These are phyloP conservation scores for Gastrophysa polygoni DNA, from an alignment of 2,888 invertebrate genomes.

Conservation along the genomic window DNA sequence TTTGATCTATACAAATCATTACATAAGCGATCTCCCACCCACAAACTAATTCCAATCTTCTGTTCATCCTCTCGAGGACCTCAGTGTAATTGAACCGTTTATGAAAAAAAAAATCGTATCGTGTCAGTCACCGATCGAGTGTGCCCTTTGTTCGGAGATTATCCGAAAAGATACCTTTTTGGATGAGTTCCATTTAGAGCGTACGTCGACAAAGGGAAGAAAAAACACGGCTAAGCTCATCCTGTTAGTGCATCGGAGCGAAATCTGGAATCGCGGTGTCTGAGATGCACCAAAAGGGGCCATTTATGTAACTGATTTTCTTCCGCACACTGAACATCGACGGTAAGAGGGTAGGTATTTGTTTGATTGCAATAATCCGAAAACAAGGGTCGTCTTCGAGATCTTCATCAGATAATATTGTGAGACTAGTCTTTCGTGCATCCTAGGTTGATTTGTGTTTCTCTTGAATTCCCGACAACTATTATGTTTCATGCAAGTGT, in stretches of 20 bases:
- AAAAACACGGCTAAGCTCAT: constrained; percentile 43
- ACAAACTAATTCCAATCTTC: constrained; percentile 1
- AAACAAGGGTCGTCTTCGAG: background rate
- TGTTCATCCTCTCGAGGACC: constrained; percentile 10
- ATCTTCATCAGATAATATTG: background rate
- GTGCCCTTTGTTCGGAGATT: constrained; percentile 37
- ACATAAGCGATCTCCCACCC: background rate
- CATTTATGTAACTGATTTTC: constrained; percentile 35
- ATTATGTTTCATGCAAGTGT: too few species aligned
- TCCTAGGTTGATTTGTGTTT: too few species aligned
- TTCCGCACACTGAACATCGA: constrained; percentile 10
- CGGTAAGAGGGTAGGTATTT: constrained; percentile 14
- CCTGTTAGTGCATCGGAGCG: constrained; percentile 55
- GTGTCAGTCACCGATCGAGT: constrained; percentile 29
- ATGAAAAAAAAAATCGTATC: constrained; percentile 23
- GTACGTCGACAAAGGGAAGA: constrained; percentile 27
- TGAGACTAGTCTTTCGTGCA: background rate
- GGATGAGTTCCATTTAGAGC: constrained; percentile 31
- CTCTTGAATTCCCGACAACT: too few species aligned
- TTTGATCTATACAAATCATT: too few species aligned
- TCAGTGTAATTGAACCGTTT: constrained; percentile 22
- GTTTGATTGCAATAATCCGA: constrained; percentile 11
- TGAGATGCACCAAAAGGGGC: constrained; percentile 30
- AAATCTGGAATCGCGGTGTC: constrained; percentile 50
- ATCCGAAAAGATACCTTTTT: constrained; percentile 35